phyloP scores from a whole-genome alignment of 2,797 vertebrate species.

The Anguilla anguilla region DNA sequence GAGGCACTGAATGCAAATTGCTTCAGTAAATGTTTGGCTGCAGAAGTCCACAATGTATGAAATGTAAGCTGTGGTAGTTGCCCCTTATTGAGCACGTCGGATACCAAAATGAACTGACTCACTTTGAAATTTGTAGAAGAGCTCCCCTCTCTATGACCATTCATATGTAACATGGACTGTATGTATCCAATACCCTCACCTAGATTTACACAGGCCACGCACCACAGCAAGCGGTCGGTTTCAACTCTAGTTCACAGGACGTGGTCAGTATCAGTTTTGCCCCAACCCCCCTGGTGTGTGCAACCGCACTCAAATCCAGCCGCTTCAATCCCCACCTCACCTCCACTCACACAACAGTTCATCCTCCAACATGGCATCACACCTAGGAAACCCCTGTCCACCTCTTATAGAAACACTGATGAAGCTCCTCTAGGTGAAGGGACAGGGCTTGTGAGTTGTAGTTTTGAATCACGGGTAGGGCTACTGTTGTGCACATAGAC shows the following conservation, averaged over 20 bases:
- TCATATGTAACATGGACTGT: conserved; percentile 34
- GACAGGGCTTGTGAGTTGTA: background rate
- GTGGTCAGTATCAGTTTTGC: conserved; percentile 41
- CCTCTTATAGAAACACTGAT: background rate
- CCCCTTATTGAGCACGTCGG: background rate
- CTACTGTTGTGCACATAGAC: background rate
- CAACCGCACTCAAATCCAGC: background rate
- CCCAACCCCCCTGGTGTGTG: conserved; percentile 4
- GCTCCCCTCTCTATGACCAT: background rate
- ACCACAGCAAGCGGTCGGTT: conserved; percentile 27
- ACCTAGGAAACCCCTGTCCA: background rate
- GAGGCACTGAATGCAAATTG: background rate
- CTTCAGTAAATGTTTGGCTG: background rate
- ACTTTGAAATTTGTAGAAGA: background rate
- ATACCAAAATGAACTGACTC: background rate
- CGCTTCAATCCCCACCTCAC: background rate
- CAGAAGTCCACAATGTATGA: background rate
- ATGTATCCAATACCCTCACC: conserved; percentile 20
- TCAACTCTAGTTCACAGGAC: conserved; percentile 38
- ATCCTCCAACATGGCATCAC: conserved; percentile 1
- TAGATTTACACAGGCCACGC: conserved; percentile 27
- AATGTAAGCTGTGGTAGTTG: background rate
- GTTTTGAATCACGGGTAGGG: background rate
- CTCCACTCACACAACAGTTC: background rate
- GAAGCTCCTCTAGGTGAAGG: background rate